These are phyloP conservation scores for Syngnathus typhle DNA, from an alignment of 2,113 vertebrate species.

Conservation along the genomic window DNA sequence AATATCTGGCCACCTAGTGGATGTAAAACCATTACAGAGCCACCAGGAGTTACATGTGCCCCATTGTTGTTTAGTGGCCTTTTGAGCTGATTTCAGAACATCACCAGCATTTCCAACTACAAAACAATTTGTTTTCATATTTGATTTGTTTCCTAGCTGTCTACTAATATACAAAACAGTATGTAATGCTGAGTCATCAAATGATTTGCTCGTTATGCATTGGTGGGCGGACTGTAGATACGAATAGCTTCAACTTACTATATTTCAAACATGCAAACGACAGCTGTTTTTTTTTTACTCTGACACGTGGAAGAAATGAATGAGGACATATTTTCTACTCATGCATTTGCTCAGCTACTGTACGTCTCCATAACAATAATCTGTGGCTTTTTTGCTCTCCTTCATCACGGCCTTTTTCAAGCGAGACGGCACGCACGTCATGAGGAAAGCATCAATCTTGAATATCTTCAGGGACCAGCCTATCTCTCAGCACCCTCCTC, in stretches of 20 bases:
- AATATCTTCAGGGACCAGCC: constrained; percentile 30
- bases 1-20: background rate
- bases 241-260: constrained; percentile 10
- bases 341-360: constrained; percentile 9
- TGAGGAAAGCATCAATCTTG: constrained; percentile 48
- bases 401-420: constrained; percentile 47
- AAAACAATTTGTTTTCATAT: background rate
- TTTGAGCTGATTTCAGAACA: background rate
- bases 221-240: background rate
- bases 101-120: background rate
- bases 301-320: constrained; percentile 20
- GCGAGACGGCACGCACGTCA: constrained; percentile 35
- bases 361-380: background rate
- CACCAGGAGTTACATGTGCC: background rate
- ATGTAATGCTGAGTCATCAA: constrained; percentile 28
- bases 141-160: background rate
- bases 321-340: constrained; percentile 25
- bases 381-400: constrained; percentile 19
- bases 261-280: constrained; percentile 22
- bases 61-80: background rate
- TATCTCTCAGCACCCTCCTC: constrained; percentile 32
- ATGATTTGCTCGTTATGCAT: constrained; percentile 10
- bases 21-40: background rate
- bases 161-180: background rate
- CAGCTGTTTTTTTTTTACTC: constrained; percentile 10